Conservation (phyloP, 2,888 invertebrate species). For the Sinelater perroti region DNA sequence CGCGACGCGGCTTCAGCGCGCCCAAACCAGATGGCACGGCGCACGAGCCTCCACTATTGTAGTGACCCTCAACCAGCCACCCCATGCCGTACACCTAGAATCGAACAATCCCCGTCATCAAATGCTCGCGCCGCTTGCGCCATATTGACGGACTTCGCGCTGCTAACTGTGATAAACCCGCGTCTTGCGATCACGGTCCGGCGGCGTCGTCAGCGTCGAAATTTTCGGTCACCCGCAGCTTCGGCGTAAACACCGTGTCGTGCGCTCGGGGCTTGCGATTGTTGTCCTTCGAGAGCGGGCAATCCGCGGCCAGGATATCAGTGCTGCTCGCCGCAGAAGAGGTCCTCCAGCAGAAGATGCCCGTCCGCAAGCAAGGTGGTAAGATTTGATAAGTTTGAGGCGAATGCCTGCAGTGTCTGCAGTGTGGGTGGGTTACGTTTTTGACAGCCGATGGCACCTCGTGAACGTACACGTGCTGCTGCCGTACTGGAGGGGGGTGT, state of each 20-base stretch:
- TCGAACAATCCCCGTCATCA: conserved; percentile 67
- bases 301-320: conserved; percentile 1
- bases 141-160: conserved; percentile 46
- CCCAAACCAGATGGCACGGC: conserved; percentile 29
- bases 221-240: conserved; percentile 17
- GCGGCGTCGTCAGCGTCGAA: conserved; percentile 13
- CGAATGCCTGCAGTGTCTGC: conserved; percentile 6
- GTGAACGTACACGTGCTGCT: conserved; percentile 40
- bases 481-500: conserved; percentile 32
- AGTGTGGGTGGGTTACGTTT: conserved; percentile 34
- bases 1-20: conserved; percentile 27
- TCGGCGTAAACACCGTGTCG: conserved; percentile 18
- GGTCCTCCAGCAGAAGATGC: too few relatives aligned
- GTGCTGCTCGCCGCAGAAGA: too few relatives aligned
- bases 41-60: conserved; percentile 26
- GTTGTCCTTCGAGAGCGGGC: conserved; percentile 2
- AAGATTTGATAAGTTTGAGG: conserved; percentile 52
- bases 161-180: conserved; percentile 27
- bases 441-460: conserved; percentile 36
- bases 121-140: conserved; percentile 46
- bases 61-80: conserved; percentile 51
- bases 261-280: conserved; percentile 3
- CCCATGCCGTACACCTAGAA: conserved; percentile 68
- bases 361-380: conserved; percentile 80
- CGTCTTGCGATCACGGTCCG: conserved; percentile 13